A percentile compares a stretch with the other conserved stretches of the same genome.
These are phyloP conservation scores for Biston betularia DNA, from an alignment of 2,888 invertebrate genomes.

Conservation along the genomic window DNA sequence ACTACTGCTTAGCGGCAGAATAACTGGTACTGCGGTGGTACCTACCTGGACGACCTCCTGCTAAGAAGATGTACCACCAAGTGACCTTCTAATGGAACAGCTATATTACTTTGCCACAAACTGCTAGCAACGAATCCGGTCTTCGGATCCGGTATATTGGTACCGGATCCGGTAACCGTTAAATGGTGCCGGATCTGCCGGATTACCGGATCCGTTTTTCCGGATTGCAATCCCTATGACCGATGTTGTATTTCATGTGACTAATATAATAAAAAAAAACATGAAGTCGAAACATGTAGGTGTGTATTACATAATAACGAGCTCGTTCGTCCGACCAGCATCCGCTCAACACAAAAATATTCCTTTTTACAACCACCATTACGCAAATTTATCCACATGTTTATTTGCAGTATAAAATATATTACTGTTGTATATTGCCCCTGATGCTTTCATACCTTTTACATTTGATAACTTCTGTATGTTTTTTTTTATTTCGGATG, in stretches of 20 bases:
- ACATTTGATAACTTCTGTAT: slow-evolving; percentile 40
- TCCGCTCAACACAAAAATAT: slow-evolving; percentile 44
- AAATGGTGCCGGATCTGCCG: too few relatives aligned
- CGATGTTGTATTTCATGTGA: not conserved
- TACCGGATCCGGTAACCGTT: too few relatives aligned
- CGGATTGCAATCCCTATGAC: not conserved
- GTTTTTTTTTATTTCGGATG: slow-evolving; percentile 29
- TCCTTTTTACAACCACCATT: slow-evolving; percentile 78
- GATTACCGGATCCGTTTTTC: too few relatives aligned
- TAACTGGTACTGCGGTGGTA: too few relatives aligned
- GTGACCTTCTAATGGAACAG: too few relatives aligned
- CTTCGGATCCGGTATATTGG: too few relatives aligned
- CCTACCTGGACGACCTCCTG: too few relatives aligned
- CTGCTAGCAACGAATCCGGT: too few relatives aligned
- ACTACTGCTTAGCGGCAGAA: too few relatives aligned
- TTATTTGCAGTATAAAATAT: slow-evolving; percentile 84
- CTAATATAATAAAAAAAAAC: not conserved
- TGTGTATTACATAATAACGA: slow-evolving; percentile 18
- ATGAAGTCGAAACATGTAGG: slow-evolving; percentile 12
- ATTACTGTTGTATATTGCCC: slow-evolving; percentile 65
- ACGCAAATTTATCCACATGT: slow-evolving; percentile 84
- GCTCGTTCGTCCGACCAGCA: slow-evolving; percentile 13
- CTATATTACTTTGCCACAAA: too few relatives aligned
- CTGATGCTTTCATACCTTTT: slow-evolving; percentile 52
- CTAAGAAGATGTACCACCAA: too few relatives aligned